Conservation (phyloP, 2,888 invertebrate species). For the Brenthis ino region DNA sequence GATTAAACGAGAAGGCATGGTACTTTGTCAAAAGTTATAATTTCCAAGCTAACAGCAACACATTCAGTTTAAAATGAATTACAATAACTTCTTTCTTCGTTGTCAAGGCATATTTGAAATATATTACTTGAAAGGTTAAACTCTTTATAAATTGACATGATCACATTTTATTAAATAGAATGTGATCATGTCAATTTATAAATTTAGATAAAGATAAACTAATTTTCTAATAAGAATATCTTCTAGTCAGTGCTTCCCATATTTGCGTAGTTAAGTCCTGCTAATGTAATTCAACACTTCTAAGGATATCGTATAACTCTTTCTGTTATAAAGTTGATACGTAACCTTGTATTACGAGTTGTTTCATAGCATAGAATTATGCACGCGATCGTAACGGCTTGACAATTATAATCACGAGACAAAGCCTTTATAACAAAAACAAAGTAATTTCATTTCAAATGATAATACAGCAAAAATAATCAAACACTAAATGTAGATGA, state of each 20-base stretch:
- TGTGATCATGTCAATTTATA: neutral
- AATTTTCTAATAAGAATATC: neutral
- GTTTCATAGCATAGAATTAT: slow-evolving; percentile 29
- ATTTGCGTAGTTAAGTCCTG: slow-evolving; percentile 10
- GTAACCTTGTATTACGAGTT: slow-evolving; percentile 40
- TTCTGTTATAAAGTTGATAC: slow-evolving; percentile 33
- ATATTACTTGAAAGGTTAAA: too few relatives aligned
- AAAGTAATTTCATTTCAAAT: neutral
- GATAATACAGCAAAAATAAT: too few relatives aligned
- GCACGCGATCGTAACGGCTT: slow-evolving; percentile 32
- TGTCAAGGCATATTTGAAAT: too few relatives aligned
- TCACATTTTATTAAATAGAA: neutral
- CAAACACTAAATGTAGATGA: too few relatives aligned
- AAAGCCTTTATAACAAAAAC: slow-evolving; percentile 13
- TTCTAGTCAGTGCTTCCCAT: slow-evolving; percentile 3
- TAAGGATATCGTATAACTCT: slow-evolving; percentile 32
- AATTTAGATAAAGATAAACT: neutral
- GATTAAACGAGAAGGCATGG: too few relatives aligned
- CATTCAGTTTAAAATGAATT: too few relatives aligned
- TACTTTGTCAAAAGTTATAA: too few relatives aligned
- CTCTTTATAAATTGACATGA: too few relatives aligned
- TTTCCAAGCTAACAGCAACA: too few relatives aligned
- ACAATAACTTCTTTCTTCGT: too few relatives aligned
- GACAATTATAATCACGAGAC: slow-evolving; percentile 32
- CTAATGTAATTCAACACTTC: slow-evolving; percentile 25